phyloP scores from a whole-genome alignment of 2,888 invertebrate genomes.

The Ormia ochracea region DNA sequence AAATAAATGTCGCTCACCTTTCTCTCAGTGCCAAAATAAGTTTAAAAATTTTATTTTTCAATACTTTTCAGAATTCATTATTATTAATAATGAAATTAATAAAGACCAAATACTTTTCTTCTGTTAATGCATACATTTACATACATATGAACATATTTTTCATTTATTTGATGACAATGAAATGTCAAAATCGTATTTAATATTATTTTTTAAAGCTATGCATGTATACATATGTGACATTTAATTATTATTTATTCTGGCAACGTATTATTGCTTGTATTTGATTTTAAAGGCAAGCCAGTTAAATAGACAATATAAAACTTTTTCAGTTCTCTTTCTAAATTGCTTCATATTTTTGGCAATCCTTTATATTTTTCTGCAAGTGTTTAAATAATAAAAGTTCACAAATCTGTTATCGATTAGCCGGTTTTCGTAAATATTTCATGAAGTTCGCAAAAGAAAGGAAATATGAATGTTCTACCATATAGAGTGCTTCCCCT shows the following conservation, averaged over 20 bases:
- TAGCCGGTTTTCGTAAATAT: too few species aligned
- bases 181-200: slow-evolving; percentile 25
- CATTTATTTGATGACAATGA: slow-evolving; percentile 36
- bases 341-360: too few species aligned
- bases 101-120: not conserved
- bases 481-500: too few species aligned
- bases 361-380: too few species aligned
- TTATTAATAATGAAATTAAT: not conserved
- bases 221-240: not conserved
- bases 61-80: not conserved
- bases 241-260: slow-evolving; percentile 10
- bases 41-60: too few species aligned
- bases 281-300: not conserved
- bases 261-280: not conserved
- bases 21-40: not conserved
- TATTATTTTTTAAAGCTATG: not conserved
- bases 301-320: not conserved
- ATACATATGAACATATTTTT: slow-evolving; percentile 10
- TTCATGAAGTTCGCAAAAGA: too few species aligned
- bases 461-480: too few species aligned
- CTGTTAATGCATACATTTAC: too few species aligned
- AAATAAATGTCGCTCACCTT: not conserved
- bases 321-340: too few species aligned
- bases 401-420: too few species aligned
- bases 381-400: too few species aligned